phyloP scores from a whole-genome alignment of 2,113 vertebrate genomes.

The Passer domesticus region DNA sequence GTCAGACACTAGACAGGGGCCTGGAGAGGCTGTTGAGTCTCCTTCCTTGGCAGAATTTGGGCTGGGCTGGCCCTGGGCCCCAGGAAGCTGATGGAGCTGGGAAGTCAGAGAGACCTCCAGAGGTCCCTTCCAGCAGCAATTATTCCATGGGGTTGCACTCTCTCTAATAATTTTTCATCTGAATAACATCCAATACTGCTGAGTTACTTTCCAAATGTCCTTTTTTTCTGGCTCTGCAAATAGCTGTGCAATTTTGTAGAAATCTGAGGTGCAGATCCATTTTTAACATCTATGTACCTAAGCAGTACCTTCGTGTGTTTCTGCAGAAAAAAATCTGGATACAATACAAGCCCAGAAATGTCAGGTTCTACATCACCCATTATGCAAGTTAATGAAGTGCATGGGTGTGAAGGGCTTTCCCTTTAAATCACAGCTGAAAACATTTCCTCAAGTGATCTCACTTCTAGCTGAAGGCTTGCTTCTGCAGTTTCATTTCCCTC shows the following conservation, averaged over 20 bases:
- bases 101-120: neutral
- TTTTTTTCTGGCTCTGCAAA: neutral
- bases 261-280: neutral
- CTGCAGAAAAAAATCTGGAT: neutral
- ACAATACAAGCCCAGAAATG: neutral
- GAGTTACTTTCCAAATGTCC: neutral
- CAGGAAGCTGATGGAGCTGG: neutral
- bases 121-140: neutral
- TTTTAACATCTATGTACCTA: neutral
- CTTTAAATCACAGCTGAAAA: conserved; percentile 18
- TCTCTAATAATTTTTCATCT: neutral
- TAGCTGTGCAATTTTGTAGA: neutral
- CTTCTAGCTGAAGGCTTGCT: neutral
- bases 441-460: conserved; percentile 6
- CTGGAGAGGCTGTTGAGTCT: neutral
- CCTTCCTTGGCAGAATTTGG: neutral
- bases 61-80: neutral
- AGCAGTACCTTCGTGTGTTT: neutral
- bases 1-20: neutral
- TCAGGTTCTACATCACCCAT: neutral
- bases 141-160: neutral
- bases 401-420: conserved; percentile 34
- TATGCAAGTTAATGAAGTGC: conserved; percentile 8
- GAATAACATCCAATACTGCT: neutral
- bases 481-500: neutral